phyloP scores from a whole-genome alignment of 1,140 invertebrate species.

The Copidosoma floridanum region DNA sequence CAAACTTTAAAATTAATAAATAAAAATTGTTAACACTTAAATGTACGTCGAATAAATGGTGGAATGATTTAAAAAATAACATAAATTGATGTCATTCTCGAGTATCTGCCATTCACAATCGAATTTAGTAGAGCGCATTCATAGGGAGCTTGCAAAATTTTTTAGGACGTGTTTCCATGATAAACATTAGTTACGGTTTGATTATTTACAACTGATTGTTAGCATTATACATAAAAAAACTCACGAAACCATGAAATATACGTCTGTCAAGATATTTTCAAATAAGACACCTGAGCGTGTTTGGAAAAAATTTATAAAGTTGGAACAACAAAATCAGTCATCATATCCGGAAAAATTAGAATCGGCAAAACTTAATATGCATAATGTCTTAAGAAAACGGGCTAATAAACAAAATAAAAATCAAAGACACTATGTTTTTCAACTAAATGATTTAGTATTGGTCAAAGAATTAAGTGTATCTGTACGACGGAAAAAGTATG shows the following conservation, averaged over 20 bases:
- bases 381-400: too few species aligned
- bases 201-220: conserved; percentile 13
- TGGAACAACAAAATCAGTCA: too few species aligned
- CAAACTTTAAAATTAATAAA: too few species aligned
- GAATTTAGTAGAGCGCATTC: conserved; percentile 24
- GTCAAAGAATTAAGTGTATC: too few species aligned
- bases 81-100: conserved; percentile 30
- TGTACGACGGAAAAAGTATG: too few species aligned
- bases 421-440: too few species aligned
- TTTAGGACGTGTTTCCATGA: conserved; percentile 6
- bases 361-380: too few species aligned
- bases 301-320: conserved; percentile 5
- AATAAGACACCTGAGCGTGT: conserved; percentile 6
- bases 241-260: conserved; percentile 18
- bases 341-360: too few species aligned
- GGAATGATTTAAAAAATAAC: conserved; percentile 24
- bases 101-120: conserved; percentile 30
- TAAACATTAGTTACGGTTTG: neutral
- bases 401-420: too few species aligned
- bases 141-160: conserved; percentile 23
- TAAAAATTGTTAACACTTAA: too few species aligned
- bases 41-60: conserved; percentile 22
- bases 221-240: conserved; percentile 18
- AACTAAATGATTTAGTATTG: too few species aligned
- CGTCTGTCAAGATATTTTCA: conserved; percentile 11